A percentile compares a stretch with the other conserved stretches of the same genome.
Conservation (phyloP, 92 coral and sea anemone species). For the Bergia puertoricense region DNA sequence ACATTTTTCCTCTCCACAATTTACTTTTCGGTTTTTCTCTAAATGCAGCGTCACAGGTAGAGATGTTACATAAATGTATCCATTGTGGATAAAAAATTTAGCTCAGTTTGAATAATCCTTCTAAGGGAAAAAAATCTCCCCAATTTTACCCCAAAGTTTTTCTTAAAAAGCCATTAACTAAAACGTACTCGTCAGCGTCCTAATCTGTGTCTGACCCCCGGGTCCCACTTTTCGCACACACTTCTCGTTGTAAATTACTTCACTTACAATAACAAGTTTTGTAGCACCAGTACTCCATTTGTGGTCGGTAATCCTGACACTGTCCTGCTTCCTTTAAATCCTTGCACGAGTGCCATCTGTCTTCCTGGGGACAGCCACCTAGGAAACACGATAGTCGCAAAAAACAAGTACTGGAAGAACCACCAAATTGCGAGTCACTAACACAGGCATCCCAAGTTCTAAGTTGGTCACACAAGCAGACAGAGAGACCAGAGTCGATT, state of each 20-base stretch:
- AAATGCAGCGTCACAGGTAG: too few species aligned
- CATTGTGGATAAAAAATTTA: too few species aligned
- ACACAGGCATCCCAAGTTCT: too few species aligned
- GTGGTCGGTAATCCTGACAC: background rate
- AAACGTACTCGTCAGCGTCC: background rate
- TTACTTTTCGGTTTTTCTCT: too few species aligned
- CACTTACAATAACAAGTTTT: slow-evolving; percentile 28
- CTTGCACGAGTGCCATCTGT: slow-evolving; percentile 19
- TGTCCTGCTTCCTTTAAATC: background rate
- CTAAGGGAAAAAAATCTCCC: background rate
- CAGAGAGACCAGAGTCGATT: too few species aligned
- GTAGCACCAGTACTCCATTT: slow-evolving; percentile 33
- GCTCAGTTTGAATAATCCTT: background rate
- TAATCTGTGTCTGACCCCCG: background rate
- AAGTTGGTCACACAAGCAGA: too few species aligned
- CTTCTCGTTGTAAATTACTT: too few species aligned
- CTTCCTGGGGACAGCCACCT: slow-evolving; percentile 15
- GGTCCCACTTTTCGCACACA: background rate
- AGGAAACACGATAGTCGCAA: background rate
- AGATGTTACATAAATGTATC: too few species aligned
- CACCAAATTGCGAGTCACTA: background rate
- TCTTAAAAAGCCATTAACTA: background rate
- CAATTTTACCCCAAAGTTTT: background rate
- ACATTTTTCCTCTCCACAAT: too few species aligned
- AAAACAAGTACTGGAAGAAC: too few species aligned